Percentiles rank a stretch among this genome's conserved stretches.
Conservation (phyloP, 2,888 invertebrate genomes). For the Pammene fasciana region DNA sequence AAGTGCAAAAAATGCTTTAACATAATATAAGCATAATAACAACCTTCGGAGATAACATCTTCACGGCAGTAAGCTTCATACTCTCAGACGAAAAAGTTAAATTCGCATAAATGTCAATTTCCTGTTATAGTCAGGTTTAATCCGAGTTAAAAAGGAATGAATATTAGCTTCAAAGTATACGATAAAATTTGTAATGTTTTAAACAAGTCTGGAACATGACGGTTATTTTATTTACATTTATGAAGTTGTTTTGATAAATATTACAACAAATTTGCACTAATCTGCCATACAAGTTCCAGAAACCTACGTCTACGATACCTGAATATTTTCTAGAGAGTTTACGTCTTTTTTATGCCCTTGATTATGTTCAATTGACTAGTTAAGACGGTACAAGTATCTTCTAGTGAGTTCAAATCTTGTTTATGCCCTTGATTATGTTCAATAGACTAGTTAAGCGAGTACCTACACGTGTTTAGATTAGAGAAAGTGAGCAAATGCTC, state of each 20-base stretch:
- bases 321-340: no score
- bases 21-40: conserved; percentile 9
- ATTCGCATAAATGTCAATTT: conserved; percentile 30
- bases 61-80: conserved; percentile 22
- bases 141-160: background rate
- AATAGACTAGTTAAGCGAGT: background rate
- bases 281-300: no score
- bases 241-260: no score
- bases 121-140: conserved; percentile 23
- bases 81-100: conserved; percentile 22
- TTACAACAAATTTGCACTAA: no score
- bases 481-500: background rate
- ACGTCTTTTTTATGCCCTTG: no score
- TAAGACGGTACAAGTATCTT: no score
- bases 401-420: no score
- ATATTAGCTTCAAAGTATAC: conserved; percentile 10
- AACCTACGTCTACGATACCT: no score
- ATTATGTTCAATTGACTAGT: background rate
- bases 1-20: conserved; percentile 22
- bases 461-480: background rate
- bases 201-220: background rate
- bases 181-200: conserved; percentile 9
- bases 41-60: conserved; percentile 36
- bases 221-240: background rate
- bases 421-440: no score